phyloP scores from a whole-genome alignment of 2,797 vertebrate species.

The Oreortyx pictus region DNA sequence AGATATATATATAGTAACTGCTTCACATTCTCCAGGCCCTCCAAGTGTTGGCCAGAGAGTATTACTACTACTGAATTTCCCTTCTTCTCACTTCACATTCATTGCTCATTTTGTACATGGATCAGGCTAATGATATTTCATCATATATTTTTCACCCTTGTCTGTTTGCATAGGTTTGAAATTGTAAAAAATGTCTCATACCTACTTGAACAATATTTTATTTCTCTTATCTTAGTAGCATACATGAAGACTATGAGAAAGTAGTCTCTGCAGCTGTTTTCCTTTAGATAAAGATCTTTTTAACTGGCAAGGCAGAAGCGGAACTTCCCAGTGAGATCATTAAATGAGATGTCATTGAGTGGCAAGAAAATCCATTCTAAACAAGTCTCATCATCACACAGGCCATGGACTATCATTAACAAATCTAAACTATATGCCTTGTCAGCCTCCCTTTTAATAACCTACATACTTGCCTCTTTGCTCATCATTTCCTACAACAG shows the following conservation, averaged over 20 bases:
- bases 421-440: not conserved
- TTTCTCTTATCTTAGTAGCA: conserved; percentile 11
- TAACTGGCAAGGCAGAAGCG: not conserved
- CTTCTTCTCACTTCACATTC: not conserved
- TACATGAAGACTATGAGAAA: not conserved
- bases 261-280: not conserved
- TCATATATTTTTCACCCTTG: not conserved
- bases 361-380: conserved; percentile 12
- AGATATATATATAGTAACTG: not conserved
- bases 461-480: not conserved
- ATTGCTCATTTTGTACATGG: not conserved
- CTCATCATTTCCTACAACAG: not conserved
- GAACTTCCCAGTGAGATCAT: conserved; percentile 23
- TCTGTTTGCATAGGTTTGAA: not conserved
- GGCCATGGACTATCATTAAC: not conserved
- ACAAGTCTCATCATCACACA: not conserved
- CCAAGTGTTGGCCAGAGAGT: not conserved
- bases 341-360: not conserved
- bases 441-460: not conserved
- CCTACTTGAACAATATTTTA: not conserved
- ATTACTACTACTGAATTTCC: not conserved
- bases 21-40: not conserved
- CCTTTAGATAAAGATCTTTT: conserved; percentile 23
- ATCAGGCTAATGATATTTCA: not conserved
- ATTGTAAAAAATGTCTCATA: conserved; percentile 1